Conservation (phyloP, 2,888 invertebrate genomes). For the Leptarthrus brevirostris region DNA sequence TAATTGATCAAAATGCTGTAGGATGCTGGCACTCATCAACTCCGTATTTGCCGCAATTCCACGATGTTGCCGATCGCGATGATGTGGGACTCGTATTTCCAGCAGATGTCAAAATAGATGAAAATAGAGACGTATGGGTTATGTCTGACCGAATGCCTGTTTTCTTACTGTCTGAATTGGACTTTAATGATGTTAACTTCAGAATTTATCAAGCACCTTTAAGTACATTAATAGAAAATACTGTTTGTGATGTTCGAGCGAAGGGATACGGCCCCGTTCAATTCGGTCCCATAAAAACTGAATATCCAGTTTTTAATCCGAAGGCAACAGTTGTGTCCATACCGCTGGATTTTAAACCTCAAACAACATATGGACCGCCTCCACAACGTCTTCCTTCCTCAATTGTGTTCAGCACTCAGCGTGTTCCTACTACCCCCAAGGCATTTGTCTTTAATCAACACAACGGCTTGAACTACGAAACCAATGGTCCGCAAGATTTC, state of each 20-base stretch:
- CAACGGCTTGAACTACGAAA: slow-evolving; percentile 64
- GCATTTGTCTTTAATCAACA: slow-evolving; percentile 66
- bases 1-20: slow-evolving; percentile 84
- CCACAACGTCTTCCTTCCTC: slow-evolving; percentile 43
- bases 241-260: slow-evolving; percentile 74
- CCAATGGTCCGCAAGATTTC: slow-evolving; percentile 63
- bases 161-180: slow-evolving; percentile 76
- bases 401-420: slow-evolving; percentile 53
- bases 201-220: slow-evolving; percentile 79
- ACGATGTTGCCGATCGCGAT: slow-evolving; percentile 79
- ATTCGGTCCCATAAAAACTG: neutral
- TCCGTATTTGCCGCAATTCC: slow-evolving; percentile 74
- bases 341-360: slow-evolving; percentile 21
- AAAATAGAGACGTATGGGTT: slow-evolving; percentile 79
- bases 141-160: slow-evolving; percentile 86
- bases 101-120: slow-evolving; percentile 81
- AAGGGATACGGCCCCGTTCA: slow-evolving; percentile 58
- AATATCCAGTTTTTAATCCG: neutral
- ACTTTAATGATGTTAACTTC: slow-evolving; percentile 83
- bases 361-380: neutral
- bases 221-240: slow-evolving; percentile 75
- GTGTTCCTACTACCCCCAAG: slow-evolving; percentile 58
- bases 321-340: slow-evolving; percentile 42
- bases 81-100: slow-evolving; percentile 83
- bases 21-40: slow-evolving; percentile 83